Evolutionary conservation across 2,113 vertebrate genomes (phyloP).

Genomic region (Hemibagrus wyckioides): DNA sequence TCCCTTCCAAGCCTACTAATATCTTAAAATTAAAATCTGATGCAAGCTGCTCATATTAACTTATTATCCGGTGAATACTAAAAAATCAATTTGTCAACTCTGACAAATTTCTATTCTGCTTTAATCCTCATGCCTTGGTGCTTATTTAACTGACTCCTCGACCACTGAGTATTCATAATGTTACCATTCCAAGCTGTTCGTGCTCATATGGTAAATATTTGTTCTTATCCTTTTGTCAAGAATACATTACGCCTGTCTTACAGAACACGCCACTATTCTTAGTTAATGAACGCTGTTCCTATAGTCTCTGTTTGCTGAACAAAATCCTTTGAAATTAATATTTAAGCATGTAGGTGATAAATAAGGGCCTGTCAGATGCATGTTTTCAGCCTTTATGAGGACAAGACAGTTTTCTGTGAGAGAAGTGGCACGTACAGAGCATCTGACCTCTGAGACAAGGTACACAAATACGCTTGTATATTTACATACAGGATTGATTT

Average conservation of each 20-base stretch:
- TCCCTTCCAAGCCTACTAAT: background rate
- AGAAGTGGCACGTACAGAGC: background rate
- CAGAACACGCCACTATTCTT: background rate
- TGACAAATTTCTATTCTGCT: background rate
- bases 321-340: slow-evolving; percentile 5
- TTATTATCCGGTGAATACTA: background rate
- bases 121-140: background rate
- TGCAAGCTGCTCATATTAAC: background rate
- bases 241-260: background rate
- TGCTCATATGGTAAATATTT: background rate
- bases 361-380: background rate
- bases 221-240: background rate
- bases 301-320: slow-evolving; percentile 1
- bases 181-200: background rate
- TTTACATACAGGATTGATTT: background rate
- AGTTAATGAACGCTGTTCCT: background rate
- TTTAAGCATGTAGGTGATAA: slow-evolving; percentile 60
- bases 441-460: background rate
- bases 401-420: background rate
- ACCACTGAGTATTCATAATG: background rate
- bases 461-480: background rate
- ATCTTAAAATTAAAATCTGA: background rate
- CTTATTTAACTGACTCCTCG: background rate
- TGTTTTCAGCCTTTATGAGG: background rate
- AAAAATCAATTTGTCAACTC: background rate